These are phyloP conservation scores for Octodonta nipae DNA, from an alignment of 2,888 invertebrate species.

Conservation along the genomic window DNA sequence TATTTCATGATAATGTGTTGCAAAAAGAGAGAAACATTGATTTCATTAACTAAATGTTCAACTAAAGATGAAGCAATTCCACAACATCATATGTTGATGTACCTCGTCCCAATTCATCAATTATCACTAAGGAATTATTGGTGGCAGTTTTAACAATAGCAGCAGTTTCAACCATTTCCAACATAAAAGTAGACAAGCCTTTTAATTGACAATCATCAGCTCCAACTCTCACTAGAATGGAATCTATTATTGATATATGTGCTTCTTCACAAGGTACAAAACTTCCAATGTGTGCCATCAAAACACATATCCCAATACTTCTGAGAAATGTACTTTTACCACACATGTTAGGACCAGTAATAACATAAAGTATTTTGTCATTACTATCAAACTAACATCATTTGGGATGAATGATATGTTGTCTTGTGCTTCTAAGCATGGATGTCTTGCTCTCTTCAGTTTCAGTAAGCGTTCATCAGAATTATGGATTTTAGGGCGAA, in stretches of 20 bases:
- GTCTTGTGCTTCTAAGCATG: slow-evolving; percentile 83
- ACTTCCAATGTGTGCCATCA: slow-evolving; percentile 89
- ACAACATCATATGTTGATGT: slow-evolving; percentile 86
- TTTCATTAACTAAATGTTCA: no score
- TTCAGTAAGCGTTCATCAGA: slow-evolving; percentile 48
- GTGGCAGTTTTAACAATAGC: slow-evolving; percentile 89
- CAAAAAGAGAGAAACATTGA: slow-evolving; percentile 87
- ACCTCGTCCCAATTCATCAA: slow-evolving; percentile 77
- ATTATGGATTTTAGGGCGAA: slow-evolving; percentile 58
- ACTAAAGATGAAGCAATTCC: no score
- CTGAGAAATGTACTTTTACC: slow-evolving; percentile 94
- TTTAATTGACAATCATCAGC: slow-evolving; percentile 79
- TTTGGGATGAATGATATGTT: slow-evolving; percentile 85
- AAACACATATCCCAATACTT: slow-evolving; percentile 59
- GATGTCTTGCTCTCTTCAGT: slow-evolving; percentile 71
- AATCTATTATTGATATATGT: slow-evolving; percentile 66
- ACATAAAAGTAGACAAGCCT: slow-evolving; percentile 96
- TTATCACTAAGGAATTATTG: slow-evolving; percentile 79
- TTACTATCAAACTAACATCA: slow-evolving; percentile 64
- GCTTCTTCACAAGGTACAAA: slow-evolving; percentile 78
- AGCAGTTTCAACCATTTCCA: slow-evolving; percentile 94
- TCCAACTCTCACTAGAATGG: slow-evolving; percentile 80
- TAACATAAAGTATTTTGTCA: slow-evolving; percentile 39
- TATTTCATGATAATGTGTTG: slow-evolving; percentile 97
- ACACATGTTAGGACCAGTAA: slow-evolving; percentile 95